Evolutionary conservation across 2,888 invertebrate species (phyloP).

Genomic region (Mycalesis mineus): DNA sequence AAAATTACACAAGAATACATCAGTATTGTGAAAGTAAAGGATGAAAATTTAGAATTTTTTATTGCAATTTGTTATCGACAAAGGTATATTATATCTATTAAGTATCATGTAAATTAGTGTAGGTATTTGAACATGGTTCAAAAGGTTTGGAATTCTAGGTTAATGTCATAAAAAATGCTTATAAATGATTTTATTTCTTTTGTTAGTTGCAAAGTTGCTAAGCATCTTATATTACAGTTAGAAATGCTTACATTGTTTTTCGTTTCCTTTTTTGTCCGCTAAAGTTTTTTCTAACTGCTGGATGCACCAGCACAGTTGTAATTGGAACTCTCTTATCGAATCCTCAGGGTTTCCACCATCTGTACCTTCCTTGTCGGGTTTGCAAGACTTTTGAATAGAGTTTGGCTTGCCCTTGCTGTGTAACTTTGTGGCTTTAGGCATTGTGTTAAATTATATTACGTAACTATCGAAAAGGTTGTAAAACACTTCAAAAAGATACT

Average conservation of each 20-base stretch:
- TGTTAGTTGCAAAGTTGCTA: neutral
- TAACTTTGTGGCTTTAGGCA: conserved; percentile 70
- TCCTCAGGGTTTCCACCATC: conserved; percentile 63
- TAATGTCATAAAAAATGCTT: too few species aligned
- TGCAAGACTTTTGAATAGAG: conserved; percentile 59
- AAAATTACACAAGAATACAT: neutral
- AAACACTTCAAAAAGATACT: neutral
- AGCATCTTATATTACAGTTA: neutral
- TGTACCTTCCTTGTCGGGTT: conserved; percentile 47
- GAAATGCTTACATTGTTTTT: conserved; percentile 73
- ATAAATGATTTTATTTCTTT: too few species aligned
- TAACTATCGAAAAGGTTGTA: neutral
- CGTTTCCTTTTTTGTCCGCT: conserved; percentile 78
- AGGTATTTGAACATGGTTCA: too few species aligned
- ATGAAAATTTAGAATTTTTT: too few species aligned
- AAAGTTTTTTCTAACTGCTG: conserved; percentile 82
- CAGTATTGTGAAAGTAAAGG: neutral
- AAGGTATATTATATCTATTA: too few species aligned
- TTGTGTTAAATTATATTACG: conserved; percentile 24
- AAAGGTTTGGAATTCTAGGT: too few species aligned
- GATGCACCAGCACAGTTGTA: conserved; percentile 89
- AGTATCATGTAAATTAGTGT: too few species aligned
- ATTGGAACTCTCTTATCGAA: conserved; percentile 81
- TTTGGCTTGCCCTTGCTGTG: conserved; percentile 63
- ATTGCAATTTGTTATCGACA: too few species aligned